phyloP scores from a whole-genome alignment of 2,888 invertebrate genomes.

The Eurytoma adleriae region DNA sequence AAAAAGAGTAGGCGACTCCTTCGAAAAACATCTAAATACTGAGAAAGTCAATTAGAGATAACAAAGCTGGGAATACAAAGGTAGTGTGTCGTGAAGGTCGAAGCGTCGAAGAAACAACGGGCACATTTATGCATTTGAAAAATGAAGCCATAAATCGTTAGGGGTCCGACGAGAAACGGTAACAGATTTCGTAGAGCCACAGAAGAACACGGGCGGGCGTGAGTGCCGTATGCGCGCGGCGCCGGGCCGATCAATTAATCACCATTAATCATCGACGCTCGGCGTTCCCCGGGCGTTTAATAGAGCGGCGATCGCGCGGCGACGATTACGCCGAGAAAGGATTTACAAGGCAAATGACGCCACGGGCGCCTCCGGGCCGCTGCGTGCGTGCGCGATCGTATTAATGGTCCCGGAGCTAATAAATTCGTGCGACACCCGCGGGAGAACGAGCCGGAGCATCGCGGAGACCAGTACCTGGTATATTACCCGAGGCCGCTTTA shows the following conservation, averaged over 20 bases:
- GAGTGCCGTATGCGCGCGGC: conserved; percentile 36
- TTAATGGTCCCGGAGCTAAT: conserved; percentile 35
- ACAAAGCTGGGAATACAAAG: too few relatives aligned
- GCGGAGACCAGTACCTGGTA: not conserved
- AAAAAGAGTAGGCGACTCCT: too few relatives aligned
- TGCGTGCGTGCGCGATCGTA: not conserved
- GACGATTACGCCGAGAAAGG: conserved; percentile 33
- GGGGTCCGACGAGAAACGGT: not conserved
- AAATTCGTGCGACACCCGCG: conserved; percentile 46
- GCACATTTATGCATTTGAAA: not conserved
- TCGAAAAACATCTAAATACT: too few relatives aligned
- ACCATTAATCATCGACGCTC: conserved; percentile 47
- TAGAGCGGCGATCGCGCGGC: conserved; percentile 23
- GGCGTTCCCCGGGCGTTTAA: conserved; percentile 19
- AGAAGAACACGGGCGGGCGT: too few relatives aligned
- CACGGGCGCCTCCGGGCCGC: not conserved
- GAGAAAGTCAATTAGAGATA: too few relatives aligned
- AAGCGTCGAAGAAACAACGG: too few relatives aligned
- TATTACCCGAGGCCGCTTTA: not conserved
- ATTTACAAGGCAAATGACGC: conserved; percentile 55
- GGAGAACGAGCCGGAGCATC: conserved; percentile 24
- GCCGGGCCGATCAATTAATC: conserved; percentile 41
- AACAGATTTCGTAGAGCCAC: conserved; percentile 21
- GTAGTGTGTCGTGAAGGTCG: too few relatives aligned
- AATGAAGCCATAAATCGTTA: conserved; percentile 37